Conservation (phyloP, 2,113 vertebrate species). For the Acanthisitta chloris region DNA sequence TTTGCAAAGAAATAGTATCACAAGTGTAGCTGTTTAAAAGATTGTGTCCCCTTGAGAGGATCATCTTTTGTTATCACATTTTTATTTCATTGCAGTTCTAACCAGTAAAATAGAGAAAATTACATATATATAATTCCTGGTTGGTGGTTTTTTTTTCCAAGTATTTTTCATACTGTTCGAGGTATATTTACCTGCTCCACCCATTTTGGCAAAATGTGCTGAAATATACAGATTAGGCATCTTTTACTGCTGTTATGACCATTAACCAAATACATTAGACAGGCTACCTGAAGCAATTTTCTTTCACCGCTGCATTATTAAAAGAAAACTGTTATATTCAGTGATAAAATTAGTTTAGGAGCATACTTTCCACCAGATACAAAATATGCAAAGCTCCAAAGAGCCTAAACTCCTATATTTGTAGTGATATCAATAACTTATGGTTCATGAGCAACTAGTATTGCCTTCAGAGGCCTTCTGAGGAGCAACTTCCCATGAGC, state of each 20-base stretch:
- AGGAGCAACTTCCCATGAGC: background rate
- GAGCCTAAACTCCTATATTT: background rate
- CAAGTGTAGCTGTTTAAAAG: background rate
- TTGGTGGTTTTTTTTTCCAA: background rate
- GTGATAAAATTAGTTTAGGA: background rate
- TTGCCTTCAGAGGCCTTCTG: background rate
- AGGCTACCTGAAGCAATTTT: background rate
- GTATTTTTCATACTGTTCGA: background rate
- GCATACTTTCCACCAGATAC: background rate
- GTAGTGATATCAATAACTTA: background rate
- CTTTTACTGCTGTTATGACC: background rate
- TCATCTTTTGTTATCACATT: background rate
- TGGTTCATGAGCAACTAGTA: background rate
- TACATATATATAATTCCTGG: fast-evolving
- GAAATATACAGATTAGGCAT: background rate
- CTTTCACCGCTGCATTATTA: background rate
- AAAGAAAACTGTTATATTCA: background rate
- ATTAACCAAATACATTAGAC: background rate
- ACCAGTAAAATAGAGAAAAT: background rate
- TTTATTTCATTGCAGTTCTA: background rate
- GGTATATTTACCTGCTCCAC: background rate
- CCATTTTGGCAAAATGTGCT: background rate
- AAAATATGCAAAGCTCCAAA: background rate
- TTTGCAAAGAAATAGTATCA: background rate
- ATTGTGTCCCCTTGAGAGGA: background rate